A percentile compares a stretch with the other conserved stretches of the same genome.
Conservation (phyloP, 2,113 vertebrate genomes). For the Planiliza haematocheilus region DNA sequence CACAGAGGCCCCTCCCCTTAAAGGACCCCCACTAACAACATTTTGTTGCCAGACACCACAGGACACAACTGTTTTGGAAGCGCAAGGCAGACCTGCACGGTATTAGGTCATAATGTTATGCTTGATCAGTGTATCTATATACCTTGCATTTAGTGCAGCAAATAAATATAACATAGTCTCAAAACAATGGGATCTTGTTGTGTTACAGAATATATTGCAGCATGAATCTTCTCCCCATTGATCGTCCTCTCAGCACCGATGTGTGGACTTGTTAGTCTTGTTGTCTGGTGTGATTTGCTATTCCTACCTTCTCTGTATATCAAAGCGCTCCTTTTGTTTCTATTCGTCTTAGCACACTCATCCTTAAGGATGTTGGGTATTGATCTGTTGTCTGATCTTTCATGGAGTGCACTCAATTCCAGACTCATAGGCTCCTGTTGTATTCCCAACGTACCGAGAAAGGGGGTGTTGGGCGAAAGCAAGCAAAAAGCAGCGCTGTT, state of each 20-base stretch:
- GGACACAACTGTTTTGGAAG: no score
- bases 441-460: constrained; percentile 51
- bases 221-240: constrained; percentile 43
- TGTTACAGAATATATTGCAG: constrained; percentile 33
- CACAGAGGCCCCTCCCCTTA: no score
- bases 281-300: constrained; percentile 55
- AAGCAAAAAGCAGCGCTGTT: no score
- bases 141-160: background rate
- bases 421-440: constrained; percentile 68
- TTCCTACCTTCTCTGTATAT: constrained; percentile 61
- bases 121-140: no score
- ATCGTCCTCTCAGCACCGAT: constrained; percentile 41
- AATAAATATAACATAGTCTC: background rate
- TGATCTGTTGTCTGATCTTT: constrained; percentile 82
- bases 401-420: constrained; percentile 74
- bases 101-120: no score
- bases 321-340: constrained; percentile 67
- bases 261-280: constrained; percentile 51
- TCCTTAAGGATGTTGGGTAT: constrained; percentile 80
- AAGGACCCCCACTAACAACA: no score
- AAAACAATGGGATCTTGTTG: background rate
- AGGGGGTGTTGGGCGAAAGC: no score
- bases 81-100: no score
- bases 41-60: no score
- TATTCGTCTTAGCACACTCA: constrained; percentile 75